Percentiles rank a stretch among this genome's conserved stretches.
Conservation (phyloP, 2,797 vertebrate genomes). For the Chrysocyon brachyurus region DNA sequence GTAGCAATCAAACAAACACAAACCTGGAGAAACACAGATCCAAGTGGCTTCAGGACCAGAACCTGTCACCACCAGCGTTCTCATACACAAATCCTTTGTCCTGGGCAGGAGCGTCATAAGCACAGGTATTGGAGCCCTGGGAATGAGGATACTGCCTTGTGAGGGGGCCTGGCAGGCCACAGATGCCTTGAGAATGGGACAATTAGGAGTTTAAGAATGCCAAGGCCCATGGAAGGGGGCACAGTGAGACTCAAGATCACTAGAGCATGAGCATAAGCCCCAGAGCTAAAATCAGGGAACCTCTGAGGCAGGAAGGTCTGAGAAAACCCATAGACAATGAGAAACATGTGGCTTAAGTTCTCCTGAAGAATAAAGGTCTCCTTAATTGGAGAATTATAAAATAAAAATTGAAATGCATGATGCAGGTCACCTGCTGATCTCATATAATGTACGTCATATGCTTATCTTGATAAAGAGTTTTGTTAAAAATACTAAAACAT, state of each 20-base stretch:
- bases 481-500: neutral
- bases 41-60: neutral
- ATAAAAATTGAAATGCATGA: neutral
- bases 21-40: neutral
- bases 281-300: neutral
- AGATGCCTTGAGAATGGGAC: neutral
- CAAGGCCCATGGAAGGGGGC: neutral
- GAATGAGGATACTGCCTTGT: neutral
- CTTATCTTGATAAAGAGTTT: neutral
- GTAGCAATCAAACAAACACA: neutral
- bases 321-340: neutral
- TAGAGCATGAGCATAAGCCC: neutral
- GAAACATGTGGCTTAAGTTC: neutral
- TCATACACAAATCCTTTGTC: neutral
- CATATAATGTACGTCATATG: neutral
- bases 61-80: neutral
- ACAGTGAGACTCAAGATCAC: neutral
- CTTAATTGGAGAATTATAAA: neutral
- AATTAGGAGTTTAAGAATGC: neutral
- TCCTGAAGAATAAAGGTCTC: neutral
- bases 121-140: neutral
- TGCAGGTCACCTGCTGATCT: neutral
- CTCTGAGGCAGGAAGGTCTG: neutral
- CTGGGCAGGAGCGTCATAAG: neutral
- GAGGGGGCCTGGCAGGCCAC: neutral